Evolutionary conservation across 2,888 invertebrate genomes (phyloP).

Genomic region (Conistra vaccinii): DNA sequence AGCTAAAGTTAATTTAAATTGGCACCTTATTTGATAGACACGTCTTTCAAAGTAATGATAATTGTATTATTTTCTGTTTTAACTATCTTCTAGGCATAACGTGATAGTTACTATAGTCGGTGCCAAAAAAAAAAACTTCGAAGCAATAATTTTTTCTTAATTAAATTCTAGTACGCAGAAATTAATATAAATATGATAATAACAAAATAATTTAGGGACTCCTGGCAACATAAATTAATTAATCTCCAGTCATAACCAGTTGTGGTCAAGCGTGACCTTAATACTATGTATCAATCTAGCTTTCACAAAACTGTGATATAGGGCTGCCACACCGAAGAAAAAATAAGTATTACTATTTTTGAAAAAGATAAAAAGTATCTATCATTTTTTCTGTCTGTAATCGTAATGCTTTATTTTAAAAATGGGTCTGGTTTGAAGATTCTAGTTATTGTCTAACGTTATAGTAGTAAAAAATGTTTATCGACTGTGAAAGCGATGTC

Average conservation of each 20-base stretch:
- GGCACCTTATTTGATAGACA: too few relatives aligned
- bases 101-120: background rate
- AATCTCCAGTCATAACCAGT: slow-evolving; percentile 37
- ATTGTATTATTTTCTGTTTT: background rate
- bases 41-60: background rate
- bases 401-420: background rate
- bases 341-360: background rate
- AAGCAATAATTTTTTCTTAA: background rate
- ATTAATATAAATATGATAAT: background rate
- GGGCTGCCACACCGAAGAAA: slow-evolving; percentile 21
- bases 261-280: slow-evolving; percentile 32
- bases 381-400: background rate
- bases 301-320: slow-evolving; percentile 6
- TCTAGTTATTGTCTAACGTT: background rate
- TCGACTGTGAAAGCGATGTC: background rate
- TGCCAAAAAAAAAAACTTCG: background rate
- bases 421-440: background rate
- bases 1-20: background rate
- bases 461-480: background rate
- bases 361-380: background rate
- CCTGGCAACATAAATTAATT: slow-evolving; percentile 22
- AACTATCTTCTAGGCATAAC: background rate
- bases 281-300: slow-evolving; percentile 34
- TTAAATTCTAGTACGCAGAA: background rate
- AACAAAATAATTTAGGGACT: background rate